Base-by-base conservation (phyloP, 2,888 invertebrate genomes). In the Morpho deidamia region DNA sequence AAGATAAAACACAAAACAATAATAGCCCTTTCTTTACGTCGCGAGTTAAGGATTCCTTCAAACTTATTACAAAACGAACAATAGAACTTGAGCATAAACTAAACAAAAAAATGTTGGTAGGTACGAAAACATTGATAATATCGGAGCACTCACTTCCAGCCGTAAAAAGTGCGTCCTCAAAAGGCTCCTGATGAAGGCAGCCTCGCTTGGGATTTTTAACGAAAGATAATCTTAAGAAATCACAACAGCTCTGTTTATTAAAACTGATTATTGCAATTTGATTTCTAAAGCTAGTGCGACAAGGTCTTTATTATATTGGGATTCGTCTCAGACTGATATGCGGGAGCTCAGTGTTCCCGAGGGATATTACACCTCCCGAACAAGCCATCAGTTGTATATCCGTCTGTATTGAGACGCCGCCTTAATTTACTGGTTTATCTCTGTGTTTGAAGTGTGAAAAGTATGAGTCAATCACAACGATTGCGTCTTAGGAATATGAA, bases 151-250 rank as follows among this genome's bases (percentile, higher is more conserved):
- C 55, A 45, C 55, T 60, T 47, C 55, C 34, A 40, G 57, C 57
- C 60, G 55, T 62, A 63, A 63, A 64, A 65, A 61, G 56, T 58
- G 58, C 58, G 55, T 61, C 56, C 55, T 61, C 55, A 55, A 63
- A 62, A 55, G 44, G 55, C 37, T 45, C 62, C 54, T 63, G 65
- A 67, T 66, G 65, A 66, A 63, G 60, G 58, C 59, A 50, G 56
- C 59, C 53, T 59, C 60, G 56, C 63, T 53, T 52, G 58, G 66
- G 61, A 60, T 66, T 65, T 66, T 67, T 67, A 67, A 65, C 65
- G 64, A 63, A 66, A 66, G 66, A 67, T 67, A 64, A 67, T 67
- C 66, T 66, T 56, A 58, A 66, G 65, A 56, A 67, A 67, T 67
- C 65, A 66, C 66, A 65, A 60, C 65, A 57, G 59, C 47, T 54